Evolutionary conservation across 1,140 invertebrate species (phyloP), one percentile per base, ranked within the genome.

Genomic region (Rhagoletis zephyria): DNA sequence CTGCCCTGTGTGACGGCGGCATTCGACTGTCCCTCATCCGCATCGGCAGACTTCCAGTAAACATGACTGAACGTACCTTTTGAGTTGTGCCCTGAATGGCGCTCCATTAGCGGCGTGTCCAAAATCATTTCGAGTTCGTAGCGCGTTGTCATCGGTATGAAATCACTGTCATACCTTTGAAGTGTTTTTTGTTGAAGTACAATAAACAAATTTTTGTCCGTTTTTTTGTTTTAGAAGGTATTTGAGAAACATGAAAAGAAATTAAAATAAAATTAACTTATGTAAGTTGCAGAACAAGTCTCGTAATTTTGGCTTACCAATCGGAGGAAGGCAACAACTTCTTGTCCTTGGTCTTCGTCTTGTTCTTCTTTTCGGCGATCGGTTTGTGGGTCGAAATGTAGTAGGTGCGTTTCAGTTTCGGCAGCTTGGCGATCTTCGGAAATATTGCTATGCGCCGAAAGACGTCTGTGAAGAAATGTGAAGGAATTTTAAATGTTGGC

Each of bases 111-210:
- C 10, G 74, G 61, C 56, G 85, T 63, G 64, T 87, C 64, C n/a
- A 88, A 86, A 51, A 88, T 87, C 48, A 67, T 67, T 87, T 88
- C 88, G 4, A 88, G 77, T 87, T 87, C 86, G 30, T 64, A 70
- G 51, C 88, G 77, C 7, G 87, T 88, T 48, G 86, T 64, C 64
- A 88, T 88, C 45, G 88, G 88, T 87, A 88, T 88, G 16, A 45
- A 48, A 74, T 88, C 88, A 63, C 86, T 87, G 59, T 88, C 88
- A 86, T 88, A 88, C 87, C 87, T 88, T 40, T 63, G 67, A 87
- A 60, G 19, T 81, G 74, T 56, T 56, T 48, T 74, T 74, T 51
- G 16, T 63, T 74, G 42, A 45, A 74, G 67, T 74, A 48, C 67
- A 74, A 74, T n/a, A 74, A 74, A 45, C 4, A 48, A 70, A 10